These are phyloP conservation scores for Brevimyrus niger DNA, from an alignment of 2,113 vertebrate genomes.

Conservation along the genomic window DNA sequence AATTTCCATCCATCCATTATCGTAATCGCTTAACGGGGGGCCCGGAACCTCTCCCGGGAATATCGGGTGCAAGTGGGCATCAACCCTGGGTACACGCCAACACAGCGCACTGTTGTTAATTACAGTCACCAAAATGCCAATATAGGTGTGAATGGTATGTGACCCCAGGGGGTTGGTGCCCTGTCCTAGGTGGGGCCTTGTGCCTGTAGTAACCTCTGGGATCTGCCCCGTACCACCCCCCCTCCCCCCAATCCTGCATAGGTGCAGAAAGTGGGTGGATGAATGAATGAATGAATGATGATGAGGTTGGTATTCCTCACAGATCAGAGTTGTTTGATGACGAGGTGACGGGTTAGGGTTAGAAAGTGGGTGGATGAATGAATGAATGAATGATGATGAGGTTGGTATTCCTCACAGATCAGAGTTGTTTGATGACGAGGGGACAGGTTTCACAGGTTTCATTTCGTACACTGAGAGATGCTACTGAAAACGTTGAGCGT, in stretches of 20 bases:
- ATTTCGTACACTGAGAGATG: background rate
- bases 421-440: background rate
- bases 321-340: background rate
- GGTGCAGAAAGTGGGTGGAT: background rate
- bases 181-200: background rate
- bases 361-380: background rate
- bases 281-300: background rate
- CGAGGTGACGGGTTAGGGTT: background rate
- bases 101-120: background rate
- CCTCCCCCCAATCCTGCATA: no score
- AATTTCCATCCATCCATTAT: no score
- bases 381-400: background rate
- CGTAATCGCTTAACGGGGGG: no score
- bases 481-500: background rate
- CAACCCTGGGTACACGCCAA: no score
- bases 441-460: background rate
- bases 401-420: background rate
- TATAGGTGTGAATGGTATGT: background rate
- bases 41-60: no score
- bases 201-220: background rate
- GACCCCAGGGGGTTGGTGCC: background rate
- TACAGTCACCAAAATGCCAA: background rate
- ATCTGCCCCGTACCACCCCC: background rate
- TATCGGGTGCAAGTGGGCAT: no score
- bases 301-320: background rate